Conservation (phyloP, 2,888 invertebrate genomes). For the Sipha maydis region DNA sequence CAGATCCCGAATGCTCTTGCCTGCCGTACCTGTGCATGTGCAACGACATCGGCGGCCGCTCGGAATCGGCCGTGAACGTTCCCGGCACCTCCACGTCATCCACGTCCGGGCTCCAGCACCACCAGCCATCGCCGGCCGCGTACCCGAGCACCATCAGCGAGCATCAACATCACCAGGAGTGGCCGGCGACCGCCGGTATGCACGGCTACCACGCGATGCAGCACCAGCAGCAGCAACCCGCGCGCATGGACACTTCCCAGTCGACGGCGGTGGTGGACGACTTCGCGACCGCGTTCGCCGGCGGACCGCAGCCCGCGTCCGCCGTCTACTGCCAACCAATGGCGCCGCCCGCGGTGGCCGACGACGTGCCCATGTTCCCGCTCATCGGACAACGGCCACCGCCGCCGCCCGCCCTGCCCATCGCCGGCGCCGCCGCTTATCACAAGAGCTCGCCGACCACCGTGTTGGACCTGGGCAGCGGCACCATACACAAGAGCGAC, state of each 20-base stretch:
- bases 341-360: neutral
- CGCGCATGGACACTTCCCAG: neutral
- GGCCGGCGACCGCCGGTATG: neutral
- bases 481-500: conserved; percentile 73
- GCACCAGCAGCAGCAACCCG: neutral
- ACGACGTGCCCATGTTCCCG: conserved; percentile 43
- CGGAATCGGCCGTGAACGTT: neutral
- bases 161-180: neutral
- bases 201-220: conserved; percentile 10
- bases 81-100: neutral
- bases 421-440: neutral
- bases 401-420: neutral
- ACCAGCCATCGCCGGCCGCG: neutral
- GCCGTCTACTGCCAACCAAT: neutral
- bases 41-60: neutral
- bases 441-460: conserved; percentile 74
- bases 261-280: neutral
- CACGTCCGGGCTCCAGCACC: neutral
- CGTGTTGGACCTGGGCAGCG: conserved; percentile 78
- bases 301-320: conserved; percentile 2
- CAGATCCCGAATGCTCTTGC: conserved; percentile 24
- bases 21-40: conserved; percentile 37
- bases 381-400: conserved; percentile 23
- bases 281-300: neutral
- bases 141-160: neutral